Evolutionary conservation across 2,888 invertebrate species (phyloP).

Genomic region (Thereva unica): DNA sequence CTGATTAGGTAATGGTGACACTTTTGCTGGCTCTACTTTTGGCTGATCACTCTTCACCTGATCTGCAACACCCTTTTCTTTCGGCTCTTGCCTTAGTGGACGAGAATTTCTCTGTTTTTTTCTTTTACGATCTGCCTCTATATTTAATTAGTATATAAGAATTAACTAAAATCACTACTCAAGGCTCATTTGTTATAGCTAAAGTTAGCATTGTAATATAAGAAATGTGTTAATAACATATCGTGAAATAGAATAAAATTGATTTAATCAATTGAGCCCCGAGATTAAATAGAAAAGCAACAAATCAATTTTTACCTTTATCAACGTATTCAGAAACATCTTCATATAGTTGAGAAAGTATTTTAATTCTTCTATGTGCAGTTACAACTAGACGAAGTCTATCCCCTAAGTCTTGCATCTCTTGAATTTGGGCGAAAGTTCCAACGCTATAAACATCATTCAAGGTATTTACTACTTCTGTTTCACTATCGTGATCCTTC

Average conservation of each 20-base stretch:
- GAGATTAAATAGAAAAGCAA: slow-evolving; percentile 31
- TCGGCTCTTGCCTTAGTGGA: slow-evolving; percentile 40
- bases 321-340: slow-evolving; percentile 62
- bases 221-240: too few relatives aligned
- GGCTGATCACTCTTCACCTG: background rate
- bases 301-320: slow-evolving; percentile 46
- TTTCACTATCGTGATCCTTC: slow-evolving; percentile 84
- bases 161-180: background rate
- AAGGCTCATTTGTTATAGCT: slow-evolving; percentile 46
- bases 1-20: slow-evolving; percentile 47
- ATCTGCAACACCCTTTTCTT: slow-evolving; percentile 33
- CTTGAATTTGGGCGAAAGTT: slow-evolving; percentile 97
- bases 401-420: slow-evolving; percentile 93
- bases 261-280: too few relatives aligned
- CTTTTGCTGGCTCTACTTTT: slow-evolving; percentile 32
- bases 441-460: slow-evolving; percentile 89
- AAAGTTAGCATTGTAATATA: too few relatives aligned
- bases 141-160: background rate
- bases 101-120: slow-evolving; percentile 9
- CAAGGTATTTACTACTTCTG: slow-evolving; percentile 80
- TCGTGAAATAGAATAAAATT: slow-evolving; percentile 45
- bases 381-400: slow-evolving; percentile 88
- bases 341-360: slow-evolving; percentile 78
- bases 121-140: slow-evolving; percentile 14
- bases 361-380: slow-evolving; percentile 87